These are phyloP conservation scores for Antheraea assamensis DNA, from an alignment of 2,888 invertebrate genomes.

Conservation along the genomic window DNA sequence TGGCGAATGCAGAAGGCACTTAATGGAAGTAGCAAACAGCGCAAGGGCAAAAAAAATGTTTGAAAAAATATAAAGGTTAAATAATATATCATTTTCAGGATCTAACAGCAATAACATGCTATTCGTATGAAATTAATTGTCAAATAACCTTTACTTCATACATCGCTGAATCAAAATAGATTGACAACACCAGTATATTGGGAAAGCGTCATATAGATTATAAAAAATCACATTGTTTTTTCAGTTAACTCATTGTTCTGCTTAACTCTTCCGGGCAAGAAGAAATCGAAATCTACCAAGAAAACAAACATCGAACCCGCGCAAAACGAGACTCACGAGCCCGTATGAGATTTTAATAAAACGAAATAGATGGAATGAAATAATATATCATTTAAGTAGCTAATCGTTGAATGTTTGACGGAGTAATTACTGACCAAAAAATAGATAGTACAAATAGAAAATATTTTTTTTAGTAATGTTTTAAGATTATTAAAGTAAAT, in stretches of 20 bases:
- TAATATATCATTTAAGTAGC: constrained; percentile 16
- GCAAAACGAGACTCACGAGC: constrained; percentile 66
- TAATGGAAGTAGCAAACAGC: too few species aligned
- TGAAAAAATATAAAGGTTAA: too few species aligned
- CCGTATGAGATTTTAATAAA: constrained; percentile 55
- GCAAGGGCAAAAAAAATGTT: too few species aligned
- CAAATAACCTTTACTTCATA: too few species aligned
- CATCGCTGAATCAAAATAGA: too few species aligned
- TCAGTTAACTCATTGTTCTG: constrained; percentile 68
- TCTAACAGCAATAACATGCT: too few species aligned
- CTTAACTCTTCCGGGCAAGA: constrained; percentile 62
- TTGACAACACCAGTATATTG: too few species aligned
- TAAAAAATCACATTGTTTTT: constrained; percentile 26
- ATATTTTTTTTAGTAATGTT: background rate
- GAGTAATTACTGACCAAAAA: background rate
- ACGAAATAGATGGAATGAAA: constrained; percentile 22
- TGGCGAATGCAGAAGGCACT: too few species aligned
- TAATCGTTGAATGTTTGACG: constrained; percentile 10
- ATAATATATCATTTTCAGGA: too few species aligned
- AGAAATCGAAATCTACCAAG: constrained; percentile 40
- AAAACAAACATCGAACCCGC: constrained; percentile 49
- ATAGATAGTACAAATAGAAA: background rate
- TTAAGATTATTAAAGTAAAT: background rate
- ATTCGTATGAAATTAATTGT: too few species aligned
- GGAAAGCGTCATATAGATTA: too few species aligned